These are phyloP conservation scores for Cygnus olor DNA, from an alignment of 2,797 vertebrate genomes.

Conservation along the genomic window DNA sequence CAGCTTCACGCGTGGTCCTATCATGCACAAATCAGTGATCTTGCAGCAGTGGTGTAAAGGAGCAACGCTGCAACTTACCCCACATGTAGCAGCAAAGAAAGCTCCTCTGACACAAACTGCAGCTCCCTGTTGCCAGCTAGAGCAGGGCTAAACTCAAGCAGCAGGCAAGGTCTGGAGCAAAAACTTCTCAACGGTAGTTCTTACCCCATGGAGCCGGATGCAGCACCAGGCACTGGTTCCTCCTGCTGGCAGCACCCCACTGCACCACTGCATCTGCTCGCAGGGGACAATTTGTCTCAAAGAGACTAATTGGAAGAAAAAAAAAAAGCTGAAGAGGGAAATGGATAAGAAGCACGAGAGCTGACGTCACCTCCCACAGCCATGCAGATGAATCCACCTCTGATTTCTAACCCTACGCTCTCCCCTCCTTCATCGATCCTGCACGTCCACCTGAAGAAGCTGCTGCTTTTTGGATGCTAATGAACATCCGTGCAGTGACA, in stretches of 20 bases:
- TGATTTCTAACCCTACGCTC: not conserved
- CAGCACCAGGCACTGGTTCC: no score
- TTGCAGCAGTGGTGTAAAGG: fast-evolving
- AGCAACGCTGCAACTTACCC: fast-evolving
- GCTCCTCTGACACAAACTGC: no score
- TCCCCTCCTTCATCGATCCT: not conserved
- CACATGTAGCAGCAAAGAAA: not conserved
- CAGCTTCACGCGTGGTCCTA: not conserved
- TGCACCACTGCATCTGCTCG: not conserved
- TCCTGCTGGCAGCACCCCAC: not conserved
- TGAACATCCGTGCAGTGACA: not conserved
- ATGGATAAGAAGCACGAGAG: not conserved
- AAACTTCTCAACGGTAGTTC: not conserved
- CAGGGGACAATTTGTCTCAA: not conserved
- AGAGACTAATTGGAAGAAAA: not conserved
- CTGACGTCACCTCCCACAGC: not conserved
- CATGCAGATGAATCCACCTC: not conserved
- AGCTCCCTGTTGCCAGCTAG: not conserved
- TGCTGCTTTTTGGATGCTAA: not conserved
- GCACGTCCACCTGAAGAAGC: not conserved
- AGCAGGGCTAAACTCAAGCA: not conserved
- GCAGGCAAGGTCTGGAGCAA: not conserved
- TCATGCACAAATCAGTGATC: not conserved
- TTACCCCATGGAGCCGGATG: not conserved
- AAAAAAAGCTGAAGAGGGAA: not conserved